Conservation (phyloP, 1,140 invertebrate species). For the Sinella curviseta region DNA sequence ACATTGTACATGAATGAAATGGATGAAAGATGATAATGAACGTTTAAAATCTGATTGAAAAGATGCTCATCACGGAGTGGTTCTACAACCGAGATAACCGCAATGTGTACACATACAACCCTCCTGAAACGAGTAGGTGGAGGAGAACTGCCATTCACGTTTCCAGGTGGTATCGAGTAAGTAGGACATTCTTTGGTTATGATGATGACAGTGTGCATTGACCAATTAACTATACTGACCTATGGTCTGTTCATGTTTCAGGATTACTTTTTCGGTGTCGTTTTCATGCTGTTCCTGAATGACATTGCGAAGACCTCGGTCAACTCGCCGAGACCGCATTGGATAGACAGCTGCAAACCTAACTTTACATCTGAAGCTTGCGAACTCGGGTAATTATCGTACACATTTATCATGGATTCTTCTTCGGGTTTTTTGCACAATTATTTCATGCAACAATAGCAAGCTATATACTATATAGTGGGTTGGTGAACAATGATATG, state of each 20-base stretch:
- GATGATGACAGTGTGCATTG: neutral
- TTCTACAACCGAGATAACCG: conserved; percentile 26
- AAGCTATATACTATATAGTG: no score
- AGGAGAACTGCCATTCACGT: conserved; percentile 28
- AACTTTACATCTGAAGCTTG: conserved; percentile 34
- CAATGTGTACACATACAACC: conserved; percentile 17
- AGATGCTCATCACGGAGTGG: conserved; percentile 44
- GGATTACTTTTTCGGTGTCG: conserved; percentile 43
- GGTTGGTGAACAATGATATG: no score
- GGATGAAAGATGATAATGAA: conserved; percentile 22
- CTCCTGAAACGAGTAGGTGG: conserved; percentile 28
- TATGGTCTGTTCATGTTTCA: conserved; percentile 1
- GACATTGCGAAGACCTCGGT: conserved; percentile 41
- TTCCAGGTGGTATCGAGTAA: conserved; percentile 42
- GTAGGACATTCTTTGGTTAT: neutral
- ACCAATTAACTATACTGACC: neutral
- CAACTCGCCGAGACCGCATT: conserved; percentile 43
- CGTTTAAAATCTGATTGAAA: neutral
- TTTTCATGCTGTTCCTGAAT: conserved; percentile 35
- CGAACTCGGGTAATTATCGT: conserved; percentile 26
- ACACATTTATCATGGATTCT: neutral
- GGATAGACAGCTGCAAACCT: conserved; percentile 34
- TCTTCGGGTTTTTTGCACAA: no score
- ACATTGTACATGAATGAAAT: neutral
- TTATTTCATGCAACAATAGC: no score